phyloP scores from a whole-genome alignment of 92 coral and sea anemone genomes.

The Phenganax stokvisi region DNA sequence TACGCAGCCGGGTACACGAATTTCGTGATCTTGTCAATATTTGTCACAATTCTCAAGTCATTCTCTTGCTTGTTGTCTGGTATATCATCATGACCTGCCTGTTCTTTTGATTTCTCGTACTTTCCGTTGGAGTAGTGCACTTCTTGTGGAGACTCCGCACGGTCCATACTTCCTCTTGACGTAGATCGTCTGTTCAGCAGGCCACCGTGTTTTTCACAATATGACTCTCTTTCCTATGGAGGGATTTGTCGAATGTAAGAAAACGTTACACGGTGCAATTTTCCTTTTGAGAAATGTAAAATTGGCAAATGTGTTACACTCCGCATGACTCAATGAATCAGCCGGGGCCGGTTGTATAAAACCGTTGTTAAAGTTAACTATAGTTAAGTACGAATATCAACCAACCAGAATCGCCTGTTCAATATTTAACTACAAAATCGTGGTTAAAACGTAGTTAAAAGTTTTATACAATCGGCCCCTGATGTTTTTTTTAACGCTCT shows the following conservation, averaged over 20 bases:
- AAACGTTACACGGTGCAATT: not conserved
- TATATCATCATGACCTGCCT: not conserved
- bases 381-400: too few species aligned
- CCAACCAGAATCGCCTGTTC: too few species aligned
- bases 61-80: not conserved
- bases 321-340: too few species aligned
- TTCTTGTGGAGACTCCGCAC: constrained; percentile 3
- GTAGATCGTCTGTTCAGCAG: constrained; percentile 16
- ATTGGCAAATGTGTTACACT: not conserved
- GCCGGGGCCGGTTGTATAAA: too few species aligned
- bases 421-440: too few species aligned
- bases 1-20: constrained; percentile 33
- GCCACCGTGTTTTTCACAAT: constrained; percentile 24
- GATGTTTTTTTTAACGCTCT: too few species aligned
- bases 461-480: too few species aligned
- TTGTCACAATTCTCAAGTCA: constrained; percentile 5
- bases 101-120: constrained; percentile 12
- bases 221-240: constrained; percentile 13
- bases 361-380: too few species aligned
- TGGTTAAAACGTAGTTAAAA: too few species aligned
- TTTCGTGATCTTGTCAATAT: constrained; percentile 31
- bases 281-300: not conserved
- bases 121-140: constrained; percentile 15
- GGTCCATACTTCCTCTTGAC: constrained; percentile 9
- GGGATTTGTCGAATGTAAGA: not conserved